Evolutionary conservation across 1,140 invertebrate species (phyloP).

Genomic region (Rhopalosiphum padi): DNA sequence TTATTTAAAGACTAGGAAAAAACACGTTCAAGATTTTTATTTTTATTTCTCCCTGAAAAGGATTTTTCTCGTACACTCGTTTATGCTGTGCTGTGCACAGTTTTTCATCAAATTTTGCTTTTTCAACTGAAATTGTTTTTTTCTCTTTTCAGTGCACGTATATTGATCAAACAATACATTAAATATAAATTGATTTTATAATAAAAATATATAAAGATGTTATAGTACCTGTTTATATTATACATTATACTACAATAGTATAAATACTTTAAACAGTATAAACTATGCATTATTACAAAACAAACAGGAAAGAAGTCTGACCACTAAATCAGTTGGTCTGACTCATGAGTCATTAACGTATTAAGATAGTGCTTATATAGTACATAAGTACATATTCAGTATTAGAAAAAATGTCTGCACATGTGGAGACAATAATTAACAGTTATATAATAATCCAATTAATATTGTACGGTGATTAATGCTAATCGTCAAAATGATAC

Average conservation of each 20-base stretch:
- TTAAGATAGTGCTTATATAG: background rate
- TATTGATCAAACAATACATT: background rate
- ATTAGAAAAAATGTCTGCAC: too few species aligned
- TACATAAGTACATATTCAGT: too few species aligned
- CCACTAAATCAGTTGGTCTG: too few species aligned
- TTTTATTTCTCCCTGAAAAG: background rate
- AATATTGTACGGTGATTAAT: too few species aligned
- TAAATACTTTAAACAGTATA: too few species aligned
- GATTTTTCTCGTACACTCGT: conserved; percentile 2
- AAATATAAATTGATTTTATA: background rate
- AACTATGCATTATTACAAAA: background rate
- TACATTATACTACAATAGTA: background rate
- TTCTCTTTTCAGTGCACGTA: background rate
- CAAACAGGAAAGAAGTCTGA: too few species aligned
- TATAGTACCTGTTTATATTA: background rate
- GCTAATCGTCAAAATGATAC: too few species aligned
- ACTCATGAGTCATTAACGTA: background rate
- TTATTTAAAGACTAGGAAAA: conserved; percentile 28
- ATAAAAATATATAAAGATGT: background rate
- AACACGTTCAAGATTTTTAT: conserved; percentile 36
- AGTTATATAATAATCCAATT: too few species aligned
- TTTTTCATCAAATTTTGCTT: conserved; percentile 14
- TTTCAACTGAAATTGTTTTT: background rate
- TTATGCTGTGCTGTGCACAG: background rate
- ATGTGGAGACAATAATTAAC: too few species aligned